phyloP scores from a whole-genome alignment of 2,113 vertebrate genomes.

The Thalassarche chlororhynchos region DNA sequence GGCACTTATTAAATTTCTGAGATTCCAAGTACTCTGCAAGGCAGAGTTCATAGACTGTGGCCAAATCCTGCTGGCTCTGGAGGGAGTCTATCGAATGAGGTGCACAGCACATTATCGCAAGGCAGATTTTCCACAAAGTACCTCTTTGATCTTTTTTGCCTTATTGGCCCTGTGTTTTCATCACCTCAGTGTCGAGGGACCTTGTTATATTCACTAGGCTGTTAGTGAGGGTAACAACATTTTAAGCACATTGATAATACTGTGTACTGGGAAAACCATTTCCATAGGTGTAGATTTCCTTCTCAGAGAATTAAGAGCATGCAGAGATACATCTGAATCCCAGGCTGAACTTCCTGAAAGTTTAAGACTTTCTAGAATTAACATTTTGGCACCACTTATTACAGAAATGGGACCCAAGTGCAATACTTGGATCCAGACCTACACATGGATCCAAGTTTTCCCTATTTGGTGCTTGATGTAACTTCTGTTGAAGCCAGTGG shows the following conservation, averaged over 20 bases:
- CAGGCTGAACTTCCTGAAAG: background rate
- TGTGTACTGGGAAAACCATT: background rate
- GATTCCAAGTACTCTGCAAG: background rate
- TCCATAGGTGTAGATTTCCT: background rate
- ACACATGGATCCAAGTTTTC: background rate
- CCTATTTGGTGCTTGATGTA: background rate
- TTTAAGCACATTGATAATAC: background rate
- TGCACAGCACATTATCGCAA: background rate
- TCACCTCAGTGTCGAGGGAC: background rate
- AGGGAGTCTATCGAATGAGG: background rate
- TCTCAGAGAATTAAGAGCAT: background rate
- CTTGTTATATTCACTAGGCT: background rate
- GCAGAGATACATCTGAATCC: background rate
- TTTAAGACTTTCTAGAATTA: background rate
- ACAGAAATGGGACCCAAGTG: background rate
- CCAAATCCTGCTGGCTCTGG: background rate
- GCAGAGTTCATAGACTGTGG: background rate
- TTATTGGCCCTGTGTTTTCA: background rate
- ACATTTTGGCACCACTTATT: background rate
- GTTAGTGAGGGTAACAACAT: background rate
- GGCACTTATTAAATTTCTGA: background rate
- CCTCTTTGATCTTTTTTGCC: background rate
- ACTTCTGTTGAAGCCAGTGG: background rate
- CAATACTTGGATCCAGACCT: background rate
- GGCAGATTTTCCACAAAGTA: background rate